Percentiles rank a stretch among this genome's conserved stretches.
phyloP scores from a whole-genome alignment of 2,113 vertebrate species.

The Menidia beryllina region DNA sequence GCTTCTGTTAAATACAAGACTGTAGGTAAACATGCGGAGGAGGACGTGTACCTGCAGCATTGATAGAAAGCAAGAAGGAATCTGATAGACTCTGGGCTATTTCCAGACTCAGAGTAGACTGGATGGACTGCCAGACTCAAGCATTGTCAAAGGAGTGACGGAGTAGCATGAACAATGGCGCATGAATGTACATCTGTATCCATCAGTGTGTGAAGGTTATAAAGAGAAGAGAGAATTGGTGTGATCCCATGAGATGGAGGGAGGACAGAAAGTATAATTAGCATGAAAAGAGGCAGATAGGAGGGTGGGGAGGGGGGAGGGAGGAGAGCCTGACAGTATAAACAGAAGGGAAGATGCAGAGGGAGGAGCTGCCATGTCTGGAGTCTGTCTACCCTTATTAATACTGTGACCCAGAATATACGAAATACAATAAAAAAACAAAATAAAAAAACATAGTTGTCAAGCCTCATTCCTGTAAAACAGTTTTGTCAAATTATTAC shows the following conservation, averaged over 20 bases:
- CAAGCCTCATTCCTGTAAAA: too few relatives aligned
- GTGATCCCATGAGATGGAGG: conserved; percentile 65
- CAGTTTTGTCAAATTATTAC: too few relatives aligned
- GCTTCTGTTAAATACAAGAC: conserved; percentile 16
- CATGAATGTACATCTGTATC: conserved; percentile 25
- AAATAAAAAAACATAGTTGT: too few relatives aligned
- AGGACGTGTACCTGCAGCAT: conserved; percentile 33
- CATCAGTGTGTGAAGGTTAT: conserved; percentile 69
- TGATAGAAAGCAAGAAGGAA: conserved; percentile 12
- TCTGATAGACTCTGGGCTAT: conserved; percentile 21
- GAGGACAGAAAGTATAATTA: conserved; percentile 75
- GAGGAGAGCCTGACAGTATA: conserved; percentile 44
- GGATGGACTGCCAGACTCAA: conserved; percentile 60
- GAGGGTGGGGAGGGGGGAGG: conserved; percentile 8
- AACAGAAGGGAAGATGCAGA: conserved; percentile 42
- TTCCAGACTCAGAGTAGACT: conserved; percentile 38
- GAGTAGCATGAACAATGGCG: conserved; percentile 52
- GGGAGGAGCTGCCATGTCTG: conserved; percentile 63
- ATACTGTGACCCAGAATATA: conserved; percentile 64
- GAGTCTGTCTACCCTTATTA: conserved; percentile 67
- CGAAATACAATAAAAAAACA: background rate
- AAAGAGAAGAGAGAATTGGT: conserved; percentile 45
- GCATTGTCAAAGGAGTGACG: conserved; percentile 43
- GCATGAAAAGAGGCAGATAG: conserved; percentile 62
- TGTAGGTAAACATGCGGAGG: background rate